Evolutionary conservation across 2,113 vertebrate species (phyloP), one percentile per base, ranked within the genome.

Genomic region (Tachysurus vachellii): DNA sequence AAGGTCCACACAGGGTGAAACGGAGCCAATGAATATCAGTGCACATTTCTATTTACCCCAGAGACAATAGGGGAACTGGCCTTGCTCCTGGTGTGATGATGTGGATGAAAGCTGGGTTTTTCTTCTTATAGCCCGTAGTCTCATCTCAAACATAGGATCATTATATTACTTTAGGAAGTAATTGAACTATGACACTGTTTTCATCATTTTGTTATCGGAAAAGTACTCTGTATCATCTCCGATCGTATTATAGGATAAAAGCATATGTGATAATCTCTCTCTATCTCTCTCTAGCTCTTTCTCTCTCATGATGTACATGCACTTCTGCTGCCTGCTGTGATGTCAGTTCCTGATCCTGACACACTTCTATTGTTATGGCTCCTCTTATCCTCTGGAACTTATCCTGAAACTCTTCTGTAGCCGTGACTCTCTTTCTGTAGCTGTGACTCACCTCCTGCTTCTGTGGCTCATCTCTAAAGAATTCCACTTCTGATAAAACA

Each of bases 41-140:
- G 56, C 71, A 64, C 86, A 80, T 89, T 87, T 80, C 75, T 80
- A 44, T 80, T 86, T 64, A 86, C 54, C 66, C 21, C 47, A 66
- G 10, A 54, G 79, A 87, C 28, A 79, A 42, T 62, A 54, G 61
- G 12, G 11, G 54, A 64, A n/a, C 13, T 21, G 64, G 80, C 31
- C 44, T 56, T 61, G 12, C 54, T 80, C 36, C 81, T 83, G 47
- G 64, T 61, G 50, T 44, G 17, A 84, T n/a, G 64, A 85, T 80
- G 44, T 21, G 23, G 12, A 47, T 66, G 50, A 83, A 73, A 83
- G 81, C 76, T 83, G 10, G 21, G 26, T 17, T 68, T 61, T 61
- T 28, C 36, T 7, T 83, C 82, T 50, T 21, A 21, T 19, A 76
- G 12, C 31, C 44, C 56, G 11, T 23, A 68, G 47, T 56, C 36